Percentiles rank a stretch among this genome's conserved stretches.
phyloP scores from a whole-genome alignment of 2,888 invertebrate species.

The Trichogramma evanescens region DNA sequence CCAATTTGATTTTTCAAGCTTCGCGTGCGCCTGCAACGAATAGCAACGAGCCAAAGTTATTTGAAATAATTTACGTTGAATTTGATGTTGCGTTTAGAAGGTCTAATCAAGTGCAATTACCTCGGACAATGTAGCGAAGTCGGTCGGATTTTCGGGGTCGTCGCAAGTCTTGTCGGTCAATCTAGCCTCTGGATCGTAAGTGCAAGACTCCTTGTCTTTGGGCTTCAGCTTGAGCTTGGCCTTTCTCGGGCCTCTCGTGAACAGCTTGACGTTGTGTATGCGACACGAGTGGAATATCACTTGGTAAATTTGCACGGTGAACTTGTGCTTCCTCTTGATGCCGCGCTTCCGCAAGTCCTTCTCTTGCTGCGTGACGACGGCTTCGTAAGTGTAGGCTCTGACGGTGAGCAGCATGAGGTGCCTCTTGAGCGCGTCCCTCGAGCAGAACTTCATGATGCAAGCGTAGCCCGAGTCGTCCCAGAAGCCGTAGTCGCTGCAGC shows the following conservation, averaged over 20 bases:
- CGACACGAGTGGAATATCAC: slow-evolving; percentile 33
- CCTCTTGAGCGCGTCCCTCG: slow-evolving; percentile 31
- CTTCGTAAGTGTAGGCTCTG: slow-evolving; percentile 31
- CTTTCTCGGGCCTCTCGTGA: slow-evolving; percentile 23
- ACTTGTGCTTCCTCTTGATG: neutral
- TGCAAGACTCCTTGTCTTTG: slow-evolving; percentile 27
- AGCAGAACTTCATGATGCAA: slow-evolving; percentile 37
- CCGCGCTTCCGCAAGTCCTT: neutral
- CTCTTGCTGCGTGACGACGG: neutral
- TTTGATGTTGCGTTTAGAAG: no score
- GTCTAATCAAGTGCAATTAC: no score
- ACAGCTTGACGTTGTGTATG: slow-evolving; percentile 34
- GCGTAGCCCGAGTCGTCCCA: slow-evolving; percentile 35
- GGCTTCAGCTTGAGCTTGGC: slow-evolving; percentile 1
- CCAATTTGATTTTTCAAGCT: slow-evolving; percentile 32
- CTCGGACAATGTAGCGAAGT: neutral
- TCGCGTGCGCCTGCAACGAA: slow-evolving; percentile 1
- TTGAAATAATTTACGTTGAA: neutral
- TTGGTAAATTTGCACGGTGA: slow-evolving; percentile 33
- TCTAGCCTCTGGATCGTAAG: slow-evolving; percentile 25
- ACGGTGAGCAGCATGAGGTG: slow-evolving; percentile 38
- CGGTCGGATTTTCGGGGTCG: neutral
- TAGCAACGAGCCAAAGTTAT: neutral
- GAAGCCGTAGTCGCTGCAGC: slow-evolving; percentile 36
- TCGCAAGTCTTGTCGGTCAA: slow-evolving; percentile 5